These are phyloP conservation scores for Lycaena phlaeas DNA, from an alignment of 2,888 invertebrate species.

Conservation along the genomic window DNA sequence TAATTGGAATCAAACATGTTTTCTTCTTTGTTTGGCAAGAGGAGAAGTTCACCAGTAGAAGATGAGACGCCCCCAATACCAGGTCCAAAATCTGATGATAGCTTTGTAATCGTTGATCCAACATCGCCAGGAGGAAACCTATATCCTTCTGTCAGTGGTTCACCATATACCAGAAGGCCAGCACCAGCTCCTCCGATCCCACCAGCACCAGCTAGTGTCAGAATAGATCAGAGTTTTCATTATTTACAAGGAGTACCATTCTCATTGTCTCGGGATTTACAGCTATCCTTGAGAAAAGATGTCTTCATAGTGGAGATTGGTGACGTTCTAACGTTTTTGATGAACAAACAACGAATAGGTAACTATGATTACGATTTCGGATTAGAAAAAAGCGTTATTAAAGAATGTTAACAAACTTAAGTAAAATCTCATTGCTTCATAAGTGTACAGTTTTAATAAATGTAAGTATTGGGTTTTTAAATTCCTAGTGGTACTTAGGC, in stretches of 20 bases:
- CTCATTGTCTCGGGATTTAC: constrained; percentile 56
- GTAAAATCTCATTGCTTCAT: not conserved
- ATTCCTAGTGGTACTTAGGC: too few relatives aligned
- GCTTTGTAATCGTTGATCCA: constrained; percentile 52
- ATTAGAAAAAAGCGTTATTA: constrained; percentile 68
- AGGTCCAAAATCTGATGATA: constrained; percentile 49
- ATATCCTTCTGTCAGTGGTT: constrained; percentile 47
- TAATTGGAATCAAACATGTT: constrained; percentile 38
- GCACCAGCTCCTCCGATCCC: constrained; percentile 41
- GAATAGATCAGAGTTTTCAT: constrained; percentile 46
- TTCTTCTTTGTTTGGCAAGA: constrained; percentile 60
- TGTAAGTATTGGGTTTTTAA: too few relatives aligned
- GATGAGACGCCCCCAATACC: constrained; percentile 61
- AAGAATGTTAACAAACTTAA: constrained; percentile 43
- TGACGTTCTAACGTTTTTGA: constrained; percentile 65
- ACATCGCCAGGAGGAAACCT: constrained; percentile 35
- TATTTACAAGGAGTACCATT: constrained; percentile 74
- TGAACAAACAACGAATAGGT: constrained; percentile 52
- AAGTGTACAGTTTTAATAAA: too few relatives aligned
- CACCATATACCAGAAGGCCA: constrained; percentile 36
- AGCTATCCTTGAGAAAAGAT: constrained; percentile 59
- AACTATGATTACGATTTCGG: constrained; percentile 67
- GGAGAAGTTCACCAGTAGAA: constrained; percentile 59
- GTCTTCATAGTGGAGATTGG: constrained; percentile 59
- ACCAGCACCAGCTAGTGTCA: constrained; percentile 14